phyloP scores from a whole-genome alignment of 2,797 vertebrate genomes.

The Buceros bicornis region DNA sequence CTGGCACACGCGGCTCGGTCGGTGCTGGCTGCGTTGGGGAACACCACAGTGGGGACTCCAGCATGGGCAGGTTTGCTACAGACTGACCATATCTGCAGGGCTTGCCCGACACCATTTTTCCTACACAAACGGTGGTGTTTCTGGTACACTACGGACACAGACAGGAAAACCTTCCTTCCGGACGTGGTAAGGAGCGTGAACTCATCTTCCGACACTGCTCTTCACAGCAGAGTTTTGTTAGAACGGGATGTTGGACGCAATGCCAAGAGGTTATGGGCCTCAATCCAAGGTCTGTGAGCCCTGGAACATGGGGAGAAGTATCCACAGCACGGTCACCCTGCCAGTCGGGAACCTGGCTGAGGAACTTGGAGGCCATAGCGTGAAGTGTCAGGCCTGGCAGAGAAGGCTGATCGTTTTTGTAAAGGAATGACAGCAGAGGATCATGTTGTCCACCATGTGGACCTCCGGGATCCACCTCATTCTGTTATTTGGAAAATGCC shows the following conservation, averaged over 20 bases:
- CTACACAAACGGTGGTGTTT: neutral
- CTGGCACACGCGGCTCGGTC: rapidly evolving
- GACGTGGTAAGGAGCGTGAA: neutral
- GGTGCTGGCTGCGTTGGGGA: rapidly evolving
- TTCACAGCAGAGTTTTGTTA: neutral
- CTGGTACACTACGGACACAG: neutral
- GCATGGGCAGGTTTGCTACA: neutral
- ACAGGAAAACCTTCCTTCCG: slow-evolving; percentile 56
- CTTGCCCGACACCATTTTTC: neutral
- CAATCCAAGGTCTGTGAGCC: neutral
- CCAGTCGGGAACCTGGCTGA: rapidly evolving
- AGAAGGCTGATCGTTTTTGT: neutral
- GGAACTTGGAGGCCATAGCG: rapidly evolving
- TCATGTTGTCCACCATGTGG: neutral
- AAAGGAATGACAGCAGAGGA: neutral
- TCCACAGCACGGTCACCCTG: neutral
- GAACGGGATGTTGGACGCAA: rapidly evolving
- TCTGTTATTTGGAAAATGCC: neutral
- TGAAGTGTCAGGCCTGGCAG: neutral
- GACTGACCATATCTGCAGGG: neutral
- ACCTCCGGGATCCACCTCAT: neutral
- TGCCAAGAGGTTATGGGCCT: neutral
- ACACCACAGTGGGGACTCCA: rapidly evolving
- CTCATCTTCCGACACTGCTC: neutral
- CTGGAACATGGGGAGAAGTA: neutral